These are phyloP conservation scores for Diplazon laetatorius DNA, from an alignment of 2,888 invertebrate genomes.

Conservation along the genomic window DNA sequence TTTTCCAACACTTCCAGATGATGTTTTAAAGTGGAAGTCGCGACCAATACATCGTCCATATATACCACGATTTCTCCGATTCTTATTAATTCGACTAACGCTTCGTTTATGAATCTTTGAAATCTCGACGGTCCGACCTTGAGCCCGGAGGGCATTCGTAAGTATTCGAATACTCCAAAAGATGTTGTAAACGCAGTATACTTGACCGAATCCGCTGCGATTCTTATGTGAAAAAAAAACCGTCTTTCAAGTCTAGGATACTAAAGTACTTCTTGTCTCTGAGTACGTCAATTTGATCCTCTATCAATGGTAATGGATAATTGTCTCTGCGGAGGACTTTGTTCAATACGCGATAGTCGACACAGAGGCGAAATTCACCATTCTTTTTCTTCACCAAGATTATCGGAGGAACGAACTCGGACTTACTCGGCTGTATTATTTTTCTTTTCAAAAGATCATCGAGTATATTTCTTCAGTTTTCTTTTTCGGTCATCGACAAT, in stretches of 20 bases:
- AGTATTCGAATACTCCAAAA: background rate
- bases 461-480: conserved; percentile 45
- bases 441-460: conserved; percentile 41
- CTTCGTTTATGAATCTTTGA: background rate
- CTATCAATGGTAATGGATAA: conserved; percentile 51
- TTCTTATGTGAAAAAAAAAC: conserved; percentile 47
- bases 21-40: conserved; percentile 38
- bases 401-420: conserved; percentile 54
- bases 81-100: conserved; percentile 15
- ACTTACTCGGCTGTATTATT: conserved; percentile 54
- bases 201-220: background rate
- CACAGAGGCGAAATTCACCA: conserved; percentile 42
- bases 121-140: background rate
- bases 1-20: conserved; percentile 34
- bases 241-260: conserved; percentile 56
- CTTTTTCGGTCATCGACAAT: conserved; percentile 49
- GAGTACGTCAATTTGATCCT: conserved; percentile 60
- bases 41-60: conserved; percentile 54
- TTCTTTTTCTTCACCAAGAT: conserved; percentile 50
- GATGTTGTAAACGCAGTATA: background rate
- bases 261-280: conserved; percentile 60
- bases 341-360: conserved; percentile 48
- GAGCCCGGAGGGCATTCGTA: background rate
- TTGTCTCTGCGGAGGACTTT: conserved; percentile 17
- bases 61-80: conserved; percentile 33